Conservation (phyloP, 2,888 invertebrate genomes). For the Troglohyphantes excavatus region DNA sequence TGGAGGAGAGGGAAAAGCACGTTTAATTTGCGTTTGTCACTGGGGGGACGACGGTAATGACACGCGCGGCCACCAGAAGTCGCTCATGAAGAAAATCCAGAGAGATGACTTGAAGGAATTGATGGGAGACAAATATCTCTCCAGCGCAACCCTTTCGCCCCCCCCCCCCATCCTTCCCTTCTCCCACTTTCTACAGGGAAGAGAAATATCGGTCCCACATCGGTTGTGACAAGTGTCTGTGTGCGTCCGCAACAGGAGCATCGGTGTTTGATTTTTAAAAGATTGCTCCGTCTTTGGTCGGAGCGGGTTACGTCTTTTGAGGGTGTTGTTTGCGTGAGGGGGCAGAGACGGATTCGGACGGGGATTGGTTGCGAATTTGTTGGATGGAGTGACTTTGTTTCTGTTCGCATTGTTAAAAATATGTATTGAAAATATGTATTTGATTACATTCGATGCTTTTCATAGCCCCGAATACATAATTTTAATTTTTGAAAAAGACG, state of each 20-base stretch:
- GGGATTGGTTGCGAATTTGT: too few species aligned
- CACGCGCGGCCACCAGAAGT: conserved; percentile 61
- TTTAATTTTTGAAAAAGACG: too few species aligned
- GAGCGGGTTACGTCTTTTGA: background rate
- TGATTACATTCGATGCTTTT: too few species aligned
- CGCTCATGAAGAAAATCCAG: conserved; percentile 75
- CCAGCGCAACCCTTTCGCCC: background rate
- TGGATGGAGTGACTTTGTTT: too few species aligned
- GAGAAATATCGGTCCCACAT: conserved; percentile 13
- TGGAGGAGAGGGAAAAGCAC: conserved; percentile 52
- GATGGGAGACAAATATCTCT: conserved; percentile 72
- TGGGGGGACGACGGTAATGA: conserved; percentile 74
- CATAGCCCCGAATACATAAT: too few species aligned
- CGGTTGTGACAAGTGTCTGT: conserved; percentile 22
- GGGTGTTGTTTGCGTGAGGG: background rate
- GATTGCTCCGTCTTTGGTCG: conserved; percentile 49
- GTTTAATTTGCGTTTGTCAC: conserved; percentile 78
- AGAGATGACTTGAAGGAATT: conserved; percentile 61
- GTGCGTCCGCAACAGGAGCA: too few species aligned
- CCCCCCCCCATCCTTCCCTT: background rate
- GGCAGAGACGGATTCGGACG: too few species aligned
- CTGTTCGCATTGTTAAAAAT: too few species aligned
- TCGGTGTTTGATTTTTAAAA: conserved; percentile 62
- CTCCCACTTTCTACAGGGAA: background rate
- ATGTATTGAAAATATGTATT: too few species aligned